A percentile compares a stretch with the other conserved stretches of the same genome.
phyloP scores from a whole-genome alignment of 2,113 vertebrate species.

The Chiloscyllium plagiosum region DNA sequence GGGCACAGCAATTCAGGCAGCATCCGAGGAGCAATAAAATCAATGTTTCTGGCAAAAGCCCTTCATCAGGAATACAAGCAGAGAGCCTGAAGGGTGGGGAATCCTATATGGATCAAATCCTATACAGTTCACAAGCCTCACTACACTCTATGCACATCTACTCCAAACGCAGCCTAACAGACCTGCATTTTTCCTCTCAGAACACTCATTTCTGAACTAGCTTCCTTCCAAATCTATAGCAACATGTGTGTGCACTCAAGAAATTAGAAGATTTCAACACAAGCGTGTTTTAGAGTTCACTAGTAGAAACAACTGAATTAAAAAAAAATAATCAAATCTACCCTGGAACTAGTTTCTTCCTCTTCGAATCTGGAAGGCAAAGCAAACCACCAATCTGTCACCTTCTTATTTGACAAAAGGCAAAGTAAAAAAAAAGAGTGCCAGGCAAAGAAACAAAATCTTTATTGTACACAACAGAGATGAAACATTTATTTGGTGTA shows the following conservation, averaged over 20 bases:
- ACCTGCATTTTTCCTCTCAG: not conserved
- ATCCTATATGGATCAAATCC: not conserved
- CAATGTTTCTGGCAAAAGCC: too few species aligned
- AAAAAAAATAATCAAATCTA: not conserved
- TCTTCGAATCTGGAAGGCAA: not conserved
- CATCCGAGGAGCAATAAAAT: too few species aligned
- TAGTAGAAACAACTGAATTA: not conserved
- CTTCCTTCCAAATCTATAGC: not conserved
- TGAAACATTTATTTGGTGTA: constrained; percentile 36
- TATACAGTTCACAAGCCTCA: not conserved
- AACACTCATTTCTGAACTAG: not conserved
- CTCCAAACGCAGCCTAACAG: not conserved
- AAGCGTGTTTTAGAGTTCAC: not conserved
- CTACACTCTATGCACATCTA: not conserved
- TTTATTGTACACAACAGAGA: constrained; percentile 33
- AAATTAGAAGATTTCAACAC: not conserved
- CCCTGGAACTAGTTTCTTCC: not conserved
- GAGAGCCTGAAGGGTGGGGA: too few species aligned
- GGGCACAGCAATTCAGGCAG: too few species aligned
- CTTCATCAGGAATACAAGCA: too few species aligned
- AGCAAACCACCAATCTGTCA: not conserved
- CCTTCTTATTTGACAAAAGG: not conserved
- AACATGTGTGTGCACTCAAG: not conserved
- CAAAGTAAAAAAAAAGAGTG: too few species aligned
- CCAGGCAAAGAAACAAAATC: constrained; percentile 4